phyloP scores from a whole-genome alignment of 2,888 invertebrate species.

The Parnassius glacialis region DNA sequence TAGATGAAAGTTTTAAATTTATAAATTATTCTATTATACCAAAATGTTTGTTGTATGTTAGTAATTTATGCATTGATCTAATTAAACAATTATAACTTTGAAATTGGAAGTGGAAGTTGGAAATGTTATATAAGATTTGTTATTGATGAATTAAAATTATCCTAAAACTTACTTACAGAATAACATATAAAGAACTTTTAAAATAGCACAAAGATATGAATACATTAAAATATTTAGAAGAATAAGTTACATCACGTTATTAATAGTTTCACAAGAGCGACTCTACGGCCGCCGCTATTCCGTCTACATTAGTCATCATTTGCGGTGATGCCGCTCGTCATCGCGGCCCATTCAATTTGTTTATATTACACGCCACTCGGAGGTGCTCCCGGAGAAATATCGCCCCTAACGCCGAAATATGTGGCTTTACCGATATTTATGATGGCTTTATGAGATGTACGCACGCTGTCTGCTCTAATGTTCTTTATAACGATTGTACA shows the following conservation, averaged over 20 bases:
- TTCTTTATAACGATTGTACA: conserved; percentile 50
- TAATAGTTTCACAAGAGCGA: conserved; percentile 12
- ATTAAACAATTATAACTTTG: no score
- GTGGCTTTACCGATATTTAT: conserved; percentile 73
- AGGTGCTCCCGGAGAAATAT: conserved; percentile 68
- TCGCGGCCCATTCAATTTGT: conserved; percentile 75
- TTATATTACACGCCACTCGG: conserved; percentile 77
- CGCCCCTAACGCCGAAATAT: conserved; percentile 72
- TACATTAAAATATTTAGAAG: conserved; percentile 2
- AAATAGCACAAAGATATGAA: no score
- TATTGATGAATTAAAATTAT: no score
- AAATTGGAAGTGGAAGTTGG: no score
- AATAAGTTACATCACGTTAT: background rate
- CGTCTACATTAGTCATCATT: conserved; percentile 73
- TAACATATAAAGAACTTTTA: no score
- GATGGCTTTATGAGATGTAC: conserved; percentile 59
- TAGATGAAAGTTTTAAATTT: no score
- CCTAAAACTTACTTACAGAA: no score
- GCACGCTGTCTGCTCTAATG: conserved; percentile 56
- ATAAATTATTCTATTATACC: no score
- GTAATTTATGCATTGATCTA: no score
- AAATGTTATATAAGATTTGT: no score
- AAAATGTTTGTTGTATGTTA: no score
- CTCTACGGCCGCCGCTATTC: conserved; percentile 20
- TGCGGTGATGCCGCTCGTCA: conserved; percentile 68